Percentiles rank a stretch among this genome's conserved stretches.
Conservation (phyloP, 2,797 vertebrate species). For the Urophycis tenuis region DNA sequence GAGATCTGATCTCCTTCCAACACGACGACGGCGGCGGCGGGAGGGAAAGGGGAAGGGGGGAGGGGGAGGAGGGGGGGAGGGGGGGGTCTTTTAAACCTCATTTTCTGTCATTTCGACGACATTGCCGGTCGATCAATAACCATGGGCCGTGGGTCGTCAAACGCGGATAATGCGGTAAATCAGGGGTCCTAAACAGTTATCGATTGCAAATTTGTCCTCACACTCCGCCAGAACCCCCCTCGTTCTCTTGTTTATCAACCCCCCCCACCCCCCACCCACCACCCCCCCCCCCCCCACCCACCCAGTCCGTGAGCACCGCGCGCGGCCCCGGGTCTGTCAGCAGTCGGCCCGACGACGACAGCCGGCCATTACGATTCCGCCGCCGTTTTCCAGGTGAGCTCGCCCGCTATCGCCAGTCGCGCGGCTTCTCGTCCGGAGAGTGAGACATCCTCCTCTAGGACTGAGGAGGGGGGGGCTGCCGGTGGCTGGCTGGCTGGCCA, state of each 20-base stretch:
- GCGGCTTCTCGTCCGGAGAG: neutral
- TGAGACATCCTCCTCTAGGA: neutral
- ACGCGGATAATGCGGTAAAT: conserved; percentile 65
- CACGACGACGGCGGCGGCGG: no score
- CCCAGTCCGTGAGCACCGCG: no score
- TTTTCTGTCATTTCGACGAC: conserved; percentile 49
- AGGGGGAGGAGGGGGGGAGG: no score
- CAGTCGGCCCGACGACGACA: no score
- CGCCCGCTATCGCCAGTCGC: neutral
- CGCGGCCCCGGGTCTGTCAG: no score
- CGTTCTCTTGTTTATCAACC: conserved; percentile 20
- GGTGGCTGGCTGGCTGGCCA: no score
- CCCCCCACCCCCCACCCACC: no score
- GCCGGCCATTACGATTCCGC: neutral
- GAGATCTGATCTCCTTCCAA: neutral
- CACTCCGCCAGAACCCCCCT: conserved; percentile 39
- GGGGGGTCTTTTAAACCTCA: conserved; percentile 42
- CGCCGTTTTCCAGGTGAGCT: neutral
- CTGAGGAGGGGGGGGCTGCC: neutral
- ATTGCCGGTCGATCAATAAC: conserved; percentile 58
- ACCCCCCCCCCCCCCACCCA: no score
- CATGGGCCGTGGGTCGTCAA: conserved; percentile 56
- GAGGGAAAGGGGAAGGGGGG: no score
- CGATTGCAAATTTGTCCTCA: conserved; percentile 61
- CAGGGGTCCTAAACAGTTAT: conserved; percentile 59